A percentile compares a stretch with the other conserved stretches of the same genome.
These are phyloP conservation scores for Andricus quercusramuli DNA, from an alignment of 2,888 invertebrate species.

Conservation along the genomic window DNA sequence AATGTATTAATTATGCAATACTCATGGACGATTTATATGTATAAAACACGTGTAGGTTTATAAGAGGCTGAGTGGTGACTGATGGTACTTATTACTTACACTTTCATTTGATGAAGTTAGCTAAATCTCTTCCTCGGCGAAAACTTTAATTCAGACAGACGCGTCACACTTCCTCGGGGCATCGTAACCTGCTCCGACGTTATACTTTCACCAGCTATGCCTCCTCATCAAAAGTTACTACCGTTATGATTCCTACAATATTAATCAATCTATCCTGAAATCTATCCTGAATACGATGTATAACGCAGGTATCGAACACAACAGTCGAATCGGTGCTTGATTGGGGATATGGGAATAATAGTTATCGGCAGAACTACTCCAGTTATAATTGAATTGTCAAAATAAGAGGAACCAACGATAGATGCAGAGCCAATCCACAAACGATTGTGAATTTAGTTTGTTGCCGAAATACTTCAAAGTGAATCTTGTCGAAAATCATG, in stretches of 20 bases:
- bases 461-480: too few relatives aligned
- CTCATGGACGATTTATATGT: not conserved
- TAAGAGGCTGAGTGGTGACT: not conserved
- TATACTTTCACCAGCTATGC: constrained; percentile 28
- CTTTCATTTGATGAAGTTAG: constrained; percentile 36
- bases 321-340: too few relatives aligned
- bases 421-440: too few relatives aligned
- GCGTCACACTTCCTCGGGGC: constrained; percentile 7
- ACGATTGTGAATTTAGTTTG: too few relatives aligned
- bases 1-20: not conserved
- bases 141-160: constrained; percentile 26
- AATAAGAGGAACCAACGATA: too few relatives aligned
- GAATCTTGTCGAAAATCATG: too few relatives aligned
- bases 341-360: too few relatives aligned
- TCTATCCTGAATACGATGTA: not conserved
- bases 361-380: too few relatives aligned
- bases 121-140: constrained; percentile 22
- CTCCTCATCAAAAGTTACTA: constrained; percentile 19
- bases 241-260: not conserved
- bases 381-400: too few relatives aligned
- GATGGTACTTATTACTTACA: constrained; percentile 10
- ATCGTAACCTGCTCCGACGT: constrained; percentile 6
- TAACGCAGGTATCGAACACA: too few relatives aligned
- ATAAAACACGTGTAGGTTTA: not conserved
- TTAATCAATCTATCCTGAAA: constrained; percentile 7